phyloP scores from a whole-genome alignment of 2,888 invertebrate genomes.

The Scelioninae gen. 1 region DNA sequence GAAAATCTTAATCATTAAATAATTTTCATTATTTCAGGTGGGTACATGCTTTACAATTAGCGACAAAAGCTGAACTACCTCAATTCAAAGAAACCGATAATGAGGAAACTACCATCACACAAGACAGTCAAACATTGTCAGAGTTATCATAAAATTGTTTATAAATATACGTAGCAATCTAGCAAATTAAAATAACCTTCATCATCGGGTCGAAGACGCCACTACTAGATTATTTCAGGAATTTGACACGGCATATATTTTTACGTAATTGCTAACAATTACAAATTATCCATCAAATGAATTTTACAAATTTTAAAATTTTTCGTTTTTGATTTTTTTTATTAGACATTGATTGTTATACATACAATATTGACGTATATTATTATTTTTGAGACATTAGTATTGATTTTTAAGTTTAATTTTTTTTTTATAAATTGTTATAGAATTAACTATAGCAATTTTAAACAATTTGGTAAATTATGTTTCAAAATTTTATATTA shows the following conservation, averaged over 20 bases:
- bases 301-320: no score
- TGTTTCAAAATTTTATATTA: no score
- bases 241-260: constrained; percentile 28
- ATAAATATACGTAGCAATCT: constrained; percentile 76
- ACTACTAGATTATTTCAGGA: constrained; percentile 71
- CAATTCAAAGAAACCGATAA: constrained; percentile 74
- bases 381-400: no score
- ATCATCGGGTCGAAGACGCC: constrained; percentile 70
- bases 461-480: no score
- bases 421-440: no score
- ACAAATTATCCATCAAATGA: no score
- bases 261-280: neutral
- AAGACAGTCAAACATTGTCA: constrained; percentile 75
- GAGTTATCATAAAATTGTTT: constrained; percentile 72
- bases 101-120: constrained; percentile 69
- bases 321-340: no score
- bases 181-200: constrained; percentile 78
- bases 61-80: constrained; percentile 85
- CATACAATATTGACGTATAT: no score
- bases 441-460: no score
- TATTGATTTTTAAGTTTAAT: no score
- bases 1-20: neutral
- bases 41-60: constrained; percentile 84
- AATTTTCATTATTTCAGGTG: constrained; percentile 80
- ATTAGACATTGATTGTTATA: no score